These are phyloP conservation scores for Corvus moneduloides DNA, from an alignment of 2,113 vertebrate genomes.

Conservation along the genomic window DNA sequence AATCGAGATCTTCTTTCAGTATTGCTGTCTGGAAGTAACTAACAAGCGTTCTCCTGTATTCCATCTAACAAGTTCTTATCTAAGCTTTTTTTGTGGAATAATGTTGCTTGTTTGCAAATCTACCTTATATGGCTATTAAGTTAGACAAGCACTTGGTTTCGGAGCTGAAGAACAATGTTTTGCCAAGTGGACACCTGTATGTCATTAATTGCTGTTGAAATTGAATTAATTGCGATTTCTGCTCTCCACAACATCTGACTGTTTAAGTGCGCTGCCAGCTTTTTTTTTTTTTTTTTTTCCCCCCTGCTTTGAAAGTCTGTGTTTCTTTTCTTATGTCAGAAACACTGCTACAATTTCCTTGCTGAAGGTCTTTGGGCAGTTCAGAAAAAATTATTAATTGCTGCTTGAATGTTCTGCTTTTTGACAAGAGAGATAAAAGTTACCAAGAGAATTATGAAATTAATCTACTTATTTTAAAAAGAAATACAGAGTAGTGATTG, in stretches of 20 bases:
- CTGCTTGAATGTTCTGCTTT: background rate
- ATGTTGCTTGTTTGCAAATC: background rate
- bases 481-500: background rate
- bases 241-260: background rate
- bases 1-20: background rate
- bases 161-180: background rate
- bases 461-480: background rate
- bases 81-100: background rate
- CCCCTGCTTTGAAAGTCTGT: fast-evolving
- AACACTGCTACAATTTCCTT: background rate
- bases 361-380: background rate
- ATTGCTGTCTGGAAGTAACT: background rate
- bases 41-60: background rate
- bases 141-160: background rate
- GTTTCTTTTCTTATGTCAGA: background rate
- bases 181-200: background rate
- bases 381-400: background rate
- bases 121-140: background rate
- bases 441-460: background rate
- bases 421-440: background rate
- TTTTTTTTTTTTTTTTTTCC: background rate
- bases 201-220: background rate
- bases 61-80: background rate
- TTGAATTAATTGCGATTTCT: background rate
- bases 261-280: background rate